Conservation (phyloP, 2,797 vertebrate genomes). For the Phoxinus dragarum region DNA sequence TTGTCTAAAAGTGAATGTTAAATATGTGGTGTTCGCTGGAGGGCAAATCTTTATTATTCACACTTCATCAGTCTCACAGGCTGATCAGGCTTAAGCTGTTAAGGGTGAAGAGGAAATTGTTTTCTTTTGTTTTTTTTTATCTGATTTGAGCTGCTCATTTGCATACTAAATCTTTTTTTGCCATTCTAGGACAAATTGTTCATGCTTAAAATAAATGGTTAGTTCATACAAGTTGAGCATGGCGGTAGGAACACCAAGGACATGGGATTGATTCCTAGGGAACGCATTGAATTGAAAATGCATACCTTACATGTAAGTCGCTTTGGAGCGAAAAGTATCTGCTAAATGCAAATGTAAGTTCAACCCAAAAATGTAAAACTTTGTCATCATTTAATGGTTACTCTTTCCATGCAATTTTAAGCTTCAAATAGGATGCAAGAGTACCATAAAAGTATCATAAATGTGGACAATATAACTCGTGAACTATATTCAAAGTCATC, state of each 20-base stretch:
- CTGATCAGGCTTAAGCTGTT: constrained; percentile 9
- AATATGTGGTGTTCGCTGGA: constrained; percentile 34
- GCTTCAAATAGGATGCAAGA: background rate
- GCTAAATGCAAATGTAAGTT: background rate
- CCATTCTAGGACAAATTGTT: background rate
- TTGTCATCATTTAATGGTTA: background rate
- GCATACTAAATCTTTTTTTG: background rate
- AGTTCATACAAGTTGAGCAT: background rate
- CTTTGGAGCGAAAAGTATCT: background rate
- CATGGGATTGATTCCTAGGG: background rate
- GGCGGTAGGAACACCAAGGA: background rate
- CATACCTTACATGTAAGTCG: background rate
- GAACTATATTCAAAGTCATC: background rate
- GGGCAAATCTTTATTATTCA: constrained; percentile 42
- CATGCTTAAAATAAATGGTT: background rate
- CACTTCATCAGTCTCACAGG: constrained; percentile 23
- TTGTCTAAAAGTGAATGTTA: constrained; percentile 21
- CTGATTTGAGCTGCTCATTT: background rate
- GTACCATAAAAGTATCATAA: background rate
- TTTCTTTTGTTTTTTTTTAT: constrained; percentile 6
- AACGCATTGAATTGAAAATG: background rate
- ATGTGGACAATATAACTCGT: background rate
- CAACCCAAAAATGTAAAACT: background rate
- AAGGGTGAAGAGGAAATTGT: constrained; percentile 23
- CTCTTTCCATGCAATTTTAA: constrained; percentile 8